Evolutionary conservation across 1,140 invertebrate genomes (phyloP), one percentile per base, ranked within the genome.

Genomic region (Sitodiplosis mosellana): DNA sequence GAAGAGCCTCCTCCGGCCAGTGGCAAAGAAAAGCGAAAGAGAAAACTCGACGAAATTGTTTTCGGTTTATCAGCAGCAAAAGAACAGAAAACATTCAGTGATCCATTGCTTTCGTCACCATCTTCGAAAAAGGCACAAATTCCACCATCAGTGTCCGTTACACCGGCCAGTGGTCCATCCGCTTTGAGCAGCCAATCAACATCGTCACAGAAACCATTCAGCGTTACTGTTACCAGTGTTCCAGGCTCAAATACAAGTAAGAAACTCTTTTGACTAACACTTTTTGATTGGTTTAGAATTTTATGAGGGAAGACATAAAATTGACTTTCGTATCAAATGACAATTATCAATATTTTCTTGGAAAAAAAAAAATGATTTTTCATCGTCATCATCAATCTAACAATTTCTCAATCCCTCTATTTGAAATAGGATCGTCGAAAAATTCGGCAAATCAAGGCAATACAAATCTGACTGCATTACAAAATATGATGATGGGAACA

Each of bases 41-140:
- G 83, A 51, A 92, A 92, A 63, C 63, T 91, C 18, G 87, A 91
- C 63, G 87, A 91, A 67, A 92, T 91, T 53, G 87, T 92, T 27
- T 65, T 89, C 14, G 87, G 86, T 10, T 61, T 90, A 34, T 88
- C 84, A 33, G 84, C 85, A 20, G 84, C 85, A 1, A 89, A 88
- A 65, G 82, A 83, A 58, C 81, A 83, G 56, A 76, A 73, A 52
- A 71, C 78, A 33, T 64, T 64, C 54, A 60, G 60, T 0, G 62
- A 64, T 54, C 62, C 62, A 33, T 37, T 19, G 1, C 33, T 48
- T 10, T 64, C 62, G 21, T 46, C 62, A 48, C 60, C 62, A 1
- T 63, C 59, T 0, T 68, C 64, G 47, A 83, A 83, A 61, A 80
- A 76, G 55, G 71, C 69, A 34, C 72, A 78, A 36, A 77, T 84